These are phyloP conservation scores for Phaonia tiefii DNA, from an alignment of 2,888 invertebrate genomes.

Conservation along the genomic window DNA sequence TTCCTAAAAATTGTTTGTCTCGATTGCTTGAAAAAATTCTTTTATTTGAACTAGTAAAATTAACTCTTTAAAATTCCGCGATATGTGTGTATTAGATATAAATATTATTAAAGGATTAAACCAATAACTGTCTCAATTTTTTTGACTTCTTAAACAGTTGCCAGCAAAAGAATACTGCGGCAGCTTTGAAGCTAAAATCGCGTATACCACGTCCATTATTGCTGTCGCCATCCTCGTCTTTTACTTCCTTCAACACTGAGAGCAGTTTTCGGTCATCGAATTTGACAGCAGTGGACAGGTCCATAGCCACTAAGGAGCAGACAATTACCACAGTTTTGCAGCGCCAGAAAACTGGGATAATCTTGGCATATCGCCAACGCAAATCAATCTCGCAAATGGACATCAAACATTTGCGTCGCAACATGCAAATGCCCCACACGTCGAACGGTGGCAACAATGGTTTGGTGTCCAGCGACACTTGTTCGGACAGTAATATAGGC, in stretches of 20 bases:
- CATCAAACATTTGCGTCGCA: conserved; percentile 73
- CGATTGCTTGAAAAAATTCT: conserved; percentile 31
- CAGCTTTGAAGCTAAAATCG: conserved; percentile 44
- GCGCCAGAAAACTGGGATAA: conserved; percentile 71
- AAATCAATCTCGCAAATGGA: conserved; percentile 78
- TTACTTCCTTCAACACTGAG: conserved; percentile 67
- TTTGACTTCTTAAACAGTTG: conserved; percentile 58
- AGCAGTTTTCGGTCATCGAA: conserved; percentile 43
- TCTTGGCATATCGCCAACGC: conserved; percentile 72
- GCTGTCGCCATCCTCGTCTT: conserved; percentile 73
- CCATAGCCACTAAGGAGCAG: conserved; percentile 10
- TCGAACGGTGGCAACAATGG: conserved; percentile 9
- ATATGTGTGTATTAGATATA: conserved; percentile 32
- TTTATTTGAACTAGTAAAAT: background rate
- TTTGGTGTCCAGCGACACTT: conserved; percentile 2
- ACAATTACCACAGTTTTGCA: conserved; percentile 64
- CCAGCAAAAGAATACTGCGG: conserved; percentile 36
- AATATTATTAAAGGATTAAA: background rate
- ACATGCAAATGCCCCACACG: conserved; percentile 65
- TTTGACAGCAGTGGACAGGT: background rate
- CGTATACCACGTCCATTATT: conserved; percentile 64
- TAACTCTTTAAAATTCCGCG: conserved; percentile 27
- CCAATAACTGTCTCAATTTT: conserved; percentile 20
- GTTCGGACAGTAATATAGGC: background rate
- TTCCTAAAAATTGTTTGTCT: conserved; percentile 61